phyloP scores from a whole-genome alignment of 2,888 invertebrate species.

The Hermaeophaga mercurialis region DNA sequence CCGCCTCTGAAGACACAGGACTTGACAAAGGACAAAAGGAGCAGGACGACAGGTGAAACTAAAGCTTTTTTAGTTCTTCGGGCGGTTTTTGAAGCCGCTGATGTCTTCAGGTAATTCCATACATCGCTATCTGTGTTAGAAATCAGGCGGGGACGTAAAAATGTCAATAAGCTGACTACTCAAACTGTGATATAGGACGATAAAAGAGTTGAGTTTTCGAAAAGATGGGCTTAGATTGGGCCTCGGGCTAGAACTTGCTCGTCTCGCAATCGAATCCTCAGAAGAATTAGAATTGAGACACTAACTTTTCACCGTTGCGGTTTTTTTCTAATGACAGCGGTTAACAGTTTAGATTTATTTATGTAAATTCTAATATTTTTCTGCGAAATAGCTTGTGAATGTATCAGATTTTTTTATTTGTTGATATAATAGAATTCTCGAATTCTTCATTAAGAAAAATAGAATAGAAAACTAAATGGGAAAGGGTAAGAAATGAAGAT shows the following conservation, averaged over 20 bases:
- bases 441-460: too few relatives aligned
- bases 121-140: constrained; percentile 56
- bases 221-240: constrained; percentile 15
- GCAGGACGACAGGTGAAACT: constrained; percentile 52
- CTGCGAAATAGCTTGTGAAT: too few relatives aligned
- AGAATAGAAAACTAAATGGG: too few relatives aligned
- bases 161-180: constrained; percentile 56
- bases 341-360: too few relatives aligned
- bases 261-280: not conserved
- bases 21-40: constrained; percentile 47
- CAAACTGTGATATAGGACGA: constrained; percentile 34
- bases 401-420: too few relatives aligned
- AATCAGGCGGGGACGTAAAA: constrained; percentile 55
- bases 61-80: constrained; percentile 50
- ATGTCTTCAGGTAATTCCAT: constrained; percentile 54
- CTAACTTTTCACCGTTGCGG: not conserved
- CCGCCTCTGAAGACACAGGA: constrained; percentile 26
- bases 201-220: constrained; percentile 31
- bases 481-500: too few relatives aligned
- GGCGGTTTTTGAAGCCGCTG: constrained; percentile 34
- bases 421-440: too few relatives aligned
- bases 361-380: too few relatives aligned
- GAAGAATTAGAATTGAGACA: not conserved
- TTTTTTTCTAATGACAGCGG: not conserved
- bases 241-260: not conserved